Evolutionary conservation across 2,113 vertebrate genomes (phyloP).

Genomic region (Etheostoma spectabile): DNA sequence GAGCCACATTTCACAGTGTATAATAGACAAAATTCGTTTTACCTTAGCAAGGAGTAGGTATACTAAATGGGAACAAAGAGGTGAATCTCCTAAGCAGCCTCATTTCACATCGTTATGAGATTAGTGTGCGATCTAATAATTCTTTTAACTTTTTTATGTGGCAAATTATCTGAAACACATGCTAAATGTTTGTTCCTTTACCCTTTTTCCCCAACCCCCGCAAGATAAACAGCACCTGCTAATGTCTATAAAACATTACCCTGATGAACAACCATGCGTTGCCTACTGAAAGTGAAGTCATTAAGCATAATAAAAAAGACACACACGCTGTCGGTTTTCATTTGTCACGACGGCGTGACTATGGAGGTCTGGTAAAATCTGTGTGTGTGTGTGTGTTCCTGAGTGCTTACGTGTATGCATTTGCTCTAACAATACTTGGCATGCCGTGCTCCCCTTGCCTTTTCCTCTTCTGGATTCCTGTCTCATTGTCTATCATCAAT

Average conservation of each 20-base stretch:
- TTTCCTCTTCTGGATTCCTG: constrained; percentile 51
- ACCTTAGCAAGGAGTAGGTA: constrained; percentile 23
- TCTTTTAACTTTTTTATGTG: constrained; percentile 46
- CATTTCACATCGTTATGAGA: constrained; percentile 31
- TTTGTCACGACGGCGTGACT: constrained; percentile 72
- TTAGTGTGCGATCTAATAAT: constrained; percentile 44
- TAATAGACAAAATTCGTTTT: constrained; percentile 51
- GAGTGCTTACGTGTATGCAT: constrained; percentile 21
- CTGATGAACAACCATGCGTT: constrained; percentile 72
- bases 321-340: constrained; percentile 79
- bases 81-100: constrained; percentile 39
- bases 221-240: constrained; percentile 74
- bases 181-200: constrained; percentile 34
- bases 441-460: constrained; percentile 2
- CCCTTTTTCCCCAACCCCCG: constrained; percentile 30
- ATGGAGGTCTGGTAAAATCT: constrained; percentile 53
- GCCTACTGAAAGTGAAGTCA: constrained; percentile 72
- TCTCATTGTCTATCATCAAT: constrained; percentile 70
- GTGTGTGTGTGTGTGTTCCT: constrained; percentile 15
- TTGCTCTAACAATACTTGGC: constrained; percentile 52
- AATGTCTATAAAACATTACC: constrained; percentile 75
- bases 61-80: constrained; percentile 47
- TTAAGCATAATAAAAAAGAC: constrained; percentile 83
- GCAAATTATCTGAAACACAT: constrained; percentile 67
- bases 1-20: constrained; percentile 67